Evolutionary conservation across 2,113 vertebrate genomes (phyloP).

Genomic region (Muntiacus muntjak): DNA sequence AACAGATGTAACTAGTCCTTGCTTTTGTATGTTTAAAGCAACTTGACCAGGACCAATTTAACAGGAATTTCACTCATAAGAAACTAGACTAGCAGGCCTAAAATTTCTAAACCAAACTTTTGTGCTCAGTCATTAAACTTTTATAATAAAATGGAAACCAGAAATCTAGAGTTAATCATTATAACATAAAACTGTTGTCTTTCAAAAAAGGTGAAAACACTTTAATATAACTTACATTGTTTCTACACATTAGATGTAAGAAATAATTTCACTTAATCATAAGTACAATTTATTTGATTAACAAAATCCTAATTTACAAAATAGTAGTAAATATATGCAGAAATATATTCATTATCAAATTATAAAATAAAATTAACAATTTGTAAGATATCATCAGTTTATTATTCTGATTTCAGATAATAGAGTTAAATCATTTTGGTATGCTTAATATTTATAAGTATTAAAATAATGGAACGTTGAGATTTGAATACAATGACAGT

Average conservation of each 20-base stretch:
- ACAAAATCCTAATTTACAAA: conserved; percentile 70
- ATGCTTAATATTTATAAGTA: conserved; percentile 66
- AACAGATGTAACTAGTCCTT: conserved; percentile 38
- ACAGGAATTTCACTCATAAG: conserved; percentile 13
- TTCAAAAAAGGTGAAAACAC: conserved; percentile 62
- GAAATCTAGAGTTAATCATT: conserved; percentile 55
- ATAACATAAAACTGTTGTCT: conserved; percentile 30
- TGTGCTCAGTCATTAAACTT: conserved; percentile 50
- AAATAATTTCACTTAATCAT: conserved; percentile 71
- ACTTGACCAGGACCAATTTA: conserved; percentile 7
- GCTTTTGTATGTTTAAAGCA: conserved; percentile 28
- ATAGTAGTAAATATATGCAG: conserved; percentile 67
- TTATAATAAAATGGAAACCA: conserved; percentile 41
- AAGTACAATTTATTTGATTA: conserved; percentile 67
- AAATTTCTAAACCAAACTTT: conserved; percentile 47
- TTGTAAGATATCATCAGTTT: conserved; percentile 59
- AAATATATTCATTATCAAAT: conserved; percentile 71
- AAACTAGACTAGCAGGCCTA: background rate
- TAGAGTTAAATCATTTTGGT: conserved; percentile 67
- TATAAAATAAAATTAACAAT: conserved; percentile 75
- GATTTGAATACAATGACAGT: conserved; percentile 74
- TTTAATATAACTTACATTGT: conserved; percentile 69
- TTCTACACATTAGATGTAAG: conserved; percentile 67
- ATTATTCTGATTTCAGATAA: conserved; percentile 73
- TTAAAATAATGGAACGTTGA: conserved; percentile 73